Percentiles rank a stretch among this genome's conserved stretches.
phyloP scores from a whole-genome alignment of 2,888 invertebrate species.

The Cheilosia soror region DNA sequence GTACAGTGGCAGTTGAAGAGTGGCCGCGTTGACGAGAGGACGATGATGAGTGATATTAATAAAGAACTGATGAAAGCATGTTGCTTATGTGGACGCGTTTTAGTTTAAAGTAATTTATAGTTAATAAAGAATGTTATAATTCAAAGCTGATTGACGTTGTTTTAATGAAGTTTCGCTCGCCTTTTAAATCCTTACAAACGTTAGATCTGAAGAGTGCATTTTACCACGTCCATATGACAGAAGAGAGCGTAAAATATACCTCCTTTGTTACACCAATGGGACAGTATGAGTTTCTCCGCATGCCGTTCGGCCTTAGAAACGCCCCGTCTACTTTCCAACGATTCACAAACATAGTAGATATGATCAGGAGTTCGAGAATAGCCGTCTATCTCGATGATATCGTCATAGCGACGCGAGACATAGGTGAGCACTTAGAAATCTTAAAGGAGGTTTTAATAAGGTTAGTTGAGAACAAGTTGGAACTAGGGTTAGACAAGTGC shows the following conservation, averaged over 20 bases:
- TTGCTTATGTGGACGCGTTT: too few relatives aligned
- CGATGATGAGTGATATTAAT: too few relatives aligned
- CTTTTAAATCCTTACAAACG: too few relatives aligned
- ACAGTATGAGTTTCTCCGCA: slow-evolving; percentile 6
- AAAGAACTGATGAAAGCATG: too few relatives aligned
- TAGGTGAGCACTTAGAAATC: slow-evolving; percentile 11
- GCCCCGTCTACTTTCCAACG: slow-evolving; percentile 11
- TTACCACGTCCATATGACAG: slow-evolving; percentile 3
- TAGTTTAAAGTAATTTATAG: too few relatives aligned
- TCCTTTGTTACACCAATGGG: slow-evolving; percentile 18
- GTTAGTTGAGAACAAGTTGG: slow-evolving; percentile 15
- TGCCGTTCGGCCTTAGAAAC: slow-evolving; percentile 24
- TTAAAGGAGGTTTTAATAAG: slow-evolving; percentile 4
- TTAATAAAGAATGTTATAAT: too few relatives aligned
- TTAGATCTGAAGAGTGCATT: slow-evolving; percentile 14
- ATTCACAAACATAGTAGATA: slow-evolving; percentile 3
- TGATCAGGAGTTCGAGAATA: background rate
- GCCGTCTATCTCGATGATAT: slow-evolving; percentile 12
- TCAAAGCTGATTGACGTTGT: too few relatives aligned
- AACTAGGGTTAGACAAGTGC: slow-evolving; percentile 10
- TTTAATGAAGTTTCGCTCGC: too few relatives aligned
- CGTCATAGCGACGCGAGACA: background rate
- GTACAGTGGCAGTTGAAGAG: too few relatives aligned
- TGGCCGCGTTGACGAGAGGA: too few relatives aligned
- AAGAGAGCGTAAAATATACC: slow-evolving; percentile 9